These are phyloP conservation scores for Microdon myrmicae DNA, from an alignment of 2,888 invertebrate species.

Conservation along the genomic window DNA sequence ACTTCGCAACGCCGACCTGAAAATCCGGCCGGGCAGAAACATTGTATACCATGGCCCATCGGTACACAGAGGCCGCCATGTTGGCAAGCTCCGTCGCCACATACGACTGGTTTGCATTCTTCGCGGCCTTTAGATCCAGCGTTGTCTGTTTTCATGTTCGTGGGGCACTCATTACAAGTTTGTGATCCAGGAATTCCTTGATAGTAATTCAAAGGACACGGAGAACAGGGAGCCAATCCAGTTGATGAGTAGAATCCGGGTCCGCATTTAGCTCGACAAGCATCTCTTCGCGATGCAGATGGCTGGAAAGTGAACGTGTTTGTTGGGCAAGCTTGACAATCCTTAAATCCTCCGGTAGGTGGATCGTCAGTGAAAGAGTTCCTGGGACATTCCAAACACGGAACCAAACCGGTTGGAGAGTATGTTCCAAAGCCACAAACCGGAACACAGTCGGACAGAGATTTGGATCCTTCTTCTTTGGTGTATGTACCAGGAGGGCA, in stretches of 20 bases:
- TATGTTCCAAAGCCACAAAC: constrained; percentile 97
- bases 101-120: constrained; percentile 88
- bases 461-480: constrained; percentile 88
- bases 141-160: constrained; percentile 86
- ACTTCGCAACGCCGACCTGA: constrained; percentile 92
- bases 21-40: constrained; percentile 94
- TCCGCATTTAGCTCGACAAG: constrained; percentile 87
- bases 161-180: constrained; percentile 89
- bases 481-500: constrained; percentile 96
- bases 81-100: constrained; percentile 87
- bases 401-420: constrained; percentile 91
- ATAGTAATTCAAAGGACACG: constrained; percentile 92
- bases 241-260: constrained; percentile 92
- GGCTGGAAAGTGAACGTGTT: constrained; percentile 92
- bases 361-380: constrained; percentile 91
- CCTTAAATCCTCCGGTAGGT: constrained; percentile 89
- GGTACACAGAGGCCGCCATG: constrained; percentile 92
- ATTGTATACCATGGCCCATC: constrained; percentile 88
- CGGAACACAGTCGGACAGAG: constrained; percentile 86
- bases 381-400: constrained; percentile 92
- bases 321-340: constrained; percentile 92
- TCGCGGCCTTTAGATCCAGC: constrained; percentile 83
- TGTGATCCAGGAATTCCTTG: constrained; percentile 87
- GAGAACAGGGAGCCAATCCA: constrained; percentile 91
- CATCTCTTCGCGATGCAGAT: constrained; percentile 83